Evolutionary conservation across 2,888 invertebrate genomes (phyloP), one percentile per base, ranked within the genome.

Genomic region (Synanthedon tipuliformis): DNA sequence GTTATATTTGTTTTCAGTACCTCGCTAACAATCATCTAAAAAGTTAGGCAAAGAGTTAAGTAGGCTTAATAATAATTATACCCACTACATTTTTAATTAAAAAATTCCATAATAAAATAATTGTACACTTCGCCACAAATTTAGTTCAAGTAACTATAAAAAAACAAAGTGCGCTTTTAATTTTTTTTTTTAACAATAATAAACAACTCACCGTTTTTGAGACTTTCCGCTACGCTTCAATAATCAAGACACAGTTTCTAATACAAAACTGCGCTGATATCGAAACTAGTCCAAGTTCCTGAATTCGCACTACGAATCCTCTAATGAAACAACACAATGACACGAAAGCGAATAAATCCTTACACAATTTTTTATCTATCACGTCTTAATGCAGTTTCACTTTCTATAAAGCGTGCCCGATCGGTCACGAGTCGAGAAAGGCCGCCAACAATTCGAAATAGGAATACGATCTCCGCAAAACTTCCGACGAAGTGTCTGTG

Each of bases 191-290:
- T n/a, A 5, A 34, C 34, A 34, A 34, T 34, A 34, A 34, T 40
- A 41, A n/a, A 51, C 7, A 40, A 69, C 83, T 80, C 72, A 85
- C 86, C 86, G 72, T 76, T 64, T 64, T 55, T 41, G 72, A 71
- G 72, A 74, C 70, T 63, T 41, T 60, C 62, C 59, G 62, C 67
- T 59, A 56, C 71, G 68, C 63, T 66, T 73, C 81, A 86, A 87
- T 82, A 86, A 63, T 84, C 86, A 61, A 81, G 69, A 69, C 81
- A 73, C 84, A 82, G 80, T 87, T 86, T 83, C 69, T 60, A 61
- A 63, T 56, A 61, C 63, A 82, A 86, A 87, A 86, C 83, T 75
- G 81, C 58, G 81, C 75, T 73, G 86, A 86, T 87, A 86, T 80
- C 75, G 79, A 80, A 78, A 79, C 73, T 59, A 75, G 80, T 81